Base-by-base conservation (phyloP, 2,113 vertebrate species). In the Melospiza melodia region DNA sequence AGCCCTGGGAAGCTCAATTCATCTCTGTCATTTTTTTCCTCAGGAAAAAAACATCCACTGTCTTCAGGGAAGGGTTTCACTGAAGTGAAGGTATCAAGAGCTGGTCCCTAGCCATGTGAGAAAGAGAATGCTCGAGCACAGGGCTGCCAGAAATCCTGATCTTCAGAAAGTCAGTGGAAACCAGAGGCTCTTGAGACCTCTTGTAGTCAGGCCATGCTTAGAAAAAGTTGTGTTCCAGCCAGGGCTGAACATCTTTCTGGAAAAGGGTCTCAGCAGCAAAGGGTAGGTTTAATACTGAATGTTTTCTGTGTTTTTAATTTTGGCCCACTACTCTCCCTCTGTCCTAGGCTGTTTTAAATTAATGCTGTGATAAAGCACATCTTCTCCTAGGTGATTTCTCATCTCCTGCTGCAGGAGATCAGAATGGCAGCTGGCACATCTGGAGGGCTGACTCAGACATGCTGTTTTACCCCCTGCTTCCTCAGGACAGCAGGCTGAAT, bases 231-330 rank as follows among this genome's bases (percentile, higher is more conserved):
- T 63, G 27, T 67, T 90, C 80, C 87, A 93, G 78, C 74, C 95
- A 96, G 89, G 67, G 46, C 58, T 68, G 77, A 90, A 98, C 61
- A 68, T 88, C 88, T 92, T 87, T 84, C 96, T 98, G 96, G 98
- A 98, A 8, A 91, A 83, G 16, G 76, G 88, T 71, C 83, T 93
- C 90, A 72, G 88, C 73, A 94, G 92, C 85, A 61, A 80, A 81
- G 65, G n/a, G 48, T 67, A 69, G 72, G 43, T 57, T 51, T 93
- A 67, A 88, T 65, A 44, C 39, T 82, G 61, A 52, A 54, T 51
- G 87, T 87, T 89, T 44, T 85, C 72, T 59, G 58, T 74, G 68
- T 23, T 67, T 94, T 95, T 89, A 18, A 14, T 91, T 95, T 92
- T 93, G 88, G 74, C 76, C 80, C 69, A 69, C 63, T 49, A 43